Percentiles rank a stretch among this genome's conserved stretches.
These are phyloP conservation scores for Linyphia triangularis DNA, from an alignment of 2,888 invertebrate species.

Conservation along the genomic window DNA sequence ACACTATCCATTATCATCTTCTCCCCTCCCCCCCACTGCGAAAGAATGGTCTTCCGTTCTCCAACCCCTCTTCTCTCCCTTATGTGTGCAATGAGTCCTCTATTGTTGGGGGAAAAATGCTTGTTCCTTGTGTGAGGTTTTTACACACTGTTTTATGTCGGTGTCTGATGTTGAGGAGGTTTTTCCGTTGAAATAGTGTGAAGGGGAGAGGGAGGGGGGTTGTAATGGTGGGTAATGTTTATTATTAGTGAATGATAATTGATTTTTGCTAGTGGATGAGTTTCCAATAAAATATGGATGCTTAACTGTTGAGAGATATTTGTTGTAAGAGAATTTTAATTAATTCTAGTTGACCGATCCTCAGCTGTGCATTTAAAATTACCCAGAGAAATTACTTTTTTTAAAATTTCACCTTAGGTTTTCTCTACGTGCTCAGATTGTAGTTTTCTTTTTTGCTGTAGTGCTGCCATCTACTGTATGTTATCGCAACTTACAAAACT, in stretches of 20 bases:
- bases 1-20: conserved; percentile 54
- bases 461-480: too few relatives aligned
- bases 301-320: too few relatives aligned
- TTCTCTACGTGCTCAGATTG: too few relatives aligned
- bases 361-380: too few relatives aligned
- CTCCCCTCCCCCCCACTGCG: conserved; percentile 9
- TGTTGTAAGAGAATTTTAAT: too few relatives aligned
- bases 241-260: neutral
- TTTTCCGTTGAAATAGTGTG: conserved; percentile 18
- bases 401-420: too few relatives aligned
- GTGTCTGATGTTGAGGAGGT: neutral
- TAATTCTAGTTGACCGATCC: too few relatives aligned
- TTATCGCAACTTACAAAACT: too few relatives aligned
- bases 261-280: too few relatives aligned
- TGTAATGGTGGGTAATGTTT: neutral
- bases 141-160: conserved; percentile 46
- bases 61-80: conserved; percentile 1
- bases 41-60: conserved; percentile 59
- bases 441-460: too few relatives aligned
- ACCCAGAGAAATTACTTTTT: too few relatives aligned
- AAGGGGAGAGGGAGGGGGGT: neutral
- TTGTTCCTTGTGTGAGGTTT: conserved; percentile 23
- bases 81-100: conserved; percentile 1
- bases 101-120: conserved; percentile 41
- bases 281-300: too few relatives aligned